Conservation (phyloP, 1,140 invertebrate genomes). For the Papilio dardanus region DNA sequence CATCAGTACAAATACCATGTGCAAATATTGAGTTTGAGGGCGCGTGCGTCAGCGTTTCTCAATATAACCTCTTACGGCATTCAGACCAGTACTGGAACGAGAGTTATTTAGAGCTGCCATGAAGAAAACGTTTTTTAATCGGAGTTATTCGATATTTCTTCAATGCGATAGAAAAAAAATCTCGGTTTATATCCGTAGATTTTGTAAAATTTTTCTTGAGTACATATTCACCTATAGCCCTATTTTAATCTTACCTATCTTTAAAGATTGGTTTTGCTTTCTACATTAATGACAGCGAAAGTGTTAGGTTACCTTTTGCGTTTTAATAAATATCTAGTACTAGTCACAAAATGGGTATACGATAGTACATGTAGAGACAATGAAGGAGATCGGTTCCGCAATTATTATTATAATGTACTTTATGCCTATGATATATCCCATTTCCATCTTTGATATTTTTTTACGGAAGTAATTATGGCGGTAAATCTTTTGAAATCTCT, state of each 20-base stretch:
- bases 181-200: not conserved
- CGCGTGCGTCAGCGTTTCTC: constrained; percentile 36
- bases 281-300: too few relatives aligned
- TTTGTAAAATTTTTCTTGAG: too few relatives aligned
- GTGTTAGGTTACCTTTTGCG: too few relatives aligned
- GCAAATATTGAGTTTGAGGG: constrained; percentile 31
- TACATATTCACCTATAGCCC: too few relatives aligned
- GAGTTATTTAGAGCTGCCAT: constrained; percentile 17
- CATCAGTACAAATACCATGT: constrained; percentile 1
- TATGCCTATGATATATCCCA: not conserved
- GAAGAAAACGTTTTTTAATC: not conserved
- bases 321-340: too few relatives aligned
- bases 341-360: too few relatives aligned
- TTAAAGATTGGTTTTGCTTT: too few relatives aligned
- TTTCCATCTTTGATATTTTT: not conserved
- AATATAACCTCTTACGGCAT: constrained; percentile 34
- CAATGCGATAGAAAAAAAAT: not conserved
- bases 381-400: too few relatives aligned
- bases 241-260: too few relatives aligned
- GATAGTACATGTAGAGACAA: too few relatives aligned
- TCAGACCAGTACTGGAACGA: constrained; percentile 1
- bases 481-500: constrained; percentile 36
- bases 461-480: constrained; percentile 6
- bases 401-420: not conserved
- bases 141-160: not conserved